These are phyloP conservation scores for Callyntrura guangdongensis DNA, from an alignment of 2,888 invertebrate species.

Conservation along the genomic window DNA sequence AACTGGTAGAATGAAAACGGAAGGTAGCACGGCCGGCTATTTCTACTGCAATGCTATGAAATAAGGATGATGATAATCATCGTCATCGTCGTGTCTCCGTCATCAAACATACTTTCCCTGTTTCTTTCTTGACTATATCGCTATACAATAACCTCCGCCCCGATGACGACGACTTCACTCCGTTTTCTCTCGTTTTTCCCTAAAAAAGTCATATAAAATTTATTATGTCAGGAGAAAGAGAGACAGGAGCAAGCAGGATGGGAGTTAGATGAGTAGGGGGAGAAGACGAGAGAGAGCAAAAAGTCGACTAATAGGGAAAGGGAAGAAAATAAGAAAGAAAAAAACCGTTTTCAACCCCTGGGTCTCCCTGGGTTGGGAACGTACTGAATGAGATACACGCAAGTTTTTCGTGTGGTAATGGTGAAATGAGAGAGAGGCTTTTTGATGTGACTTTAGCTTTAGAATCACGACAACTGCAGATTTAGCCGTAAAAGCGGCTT, in stretches of 20 bases:
- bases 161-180: slow-evolving; percentile 46
- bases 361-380: not conserved
- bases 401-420: not conserved
- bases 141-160: slow-evolving; percentile 12
- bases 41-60: slow-evolving; percentile 37
- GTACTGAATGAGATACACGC: not conserved
- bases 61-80: slow-evolving; percentile 71
- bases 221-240: slow-evolving; percentile 82
- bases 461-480: slow-evolving; percentile 70
- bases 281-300: slow-evolving; percentile 40
- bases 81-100: slow-evolving; percentile 56
- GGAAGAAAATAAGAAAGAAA: slow-evolving; percentile 62
- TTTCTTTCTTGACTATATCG: slow-evolving; percentile 63
- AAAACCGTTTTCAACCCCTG: slow-evolving; percentile 63
- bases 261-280: slow-evolving; percentile 54
- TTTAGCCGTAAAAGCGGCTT: slow-evolving; percentile 72
- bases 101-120: slow-evolving; percentile 79
- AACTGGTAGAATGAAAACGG: slow-evolving; percentile 20
- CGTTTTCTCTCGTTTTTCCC: slow-evolving; percentile 64
- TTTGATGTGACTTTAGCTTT: slow-evolving; percentile 70
- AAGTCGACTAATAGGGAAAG: slow-evolving; percentile 76
- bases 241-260: slow-evolving; percentile 66
- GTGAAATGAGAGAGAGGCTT: slow-evolving; percentile 29
- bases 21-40: not conserved
- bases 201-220: slow-evolving; percentile 84